Evolutionary conservation across 2,113 vertebrate genomes (phyloP).

Genomic region (Sebastes schlegelii): DNA sequence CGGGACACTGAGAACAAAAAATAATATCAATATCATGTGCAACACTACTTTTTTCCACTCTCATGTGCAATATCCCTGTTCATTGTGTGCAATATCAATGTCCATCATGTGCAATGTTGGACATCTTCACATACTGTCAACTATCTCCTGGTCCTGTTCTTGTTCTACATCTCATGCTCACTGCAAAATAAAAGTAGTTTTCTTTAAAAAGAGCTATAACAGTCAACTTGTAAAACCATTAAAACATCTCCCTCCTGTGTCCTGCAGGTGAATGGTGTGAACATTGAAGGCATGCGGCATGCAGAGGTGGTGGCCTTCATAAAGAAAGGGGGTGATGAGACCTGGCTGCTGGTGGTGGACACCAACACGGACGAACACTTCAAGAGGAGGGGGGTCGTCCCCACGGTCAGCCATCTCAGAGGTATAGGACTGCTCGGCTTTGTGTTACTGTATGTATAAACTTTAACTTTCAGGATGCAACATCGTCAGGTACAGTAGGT

Average conservation of each 20-base stretch:
- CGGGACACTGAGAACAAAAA: too few species aligned
- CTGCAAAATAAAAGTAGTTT: too few species aligned
- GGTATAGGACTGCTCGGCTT: constrained; percentile 75
- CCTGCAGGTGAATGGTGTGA: constrained; percentile 93
- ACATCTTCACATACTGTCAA: too few species aligned
- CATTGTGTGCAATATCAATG: too few species aligned
- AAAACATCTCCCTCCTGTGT: neutral
- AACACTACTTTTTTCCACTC: too few species aligned
- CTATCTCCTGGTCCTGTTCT: neutral
- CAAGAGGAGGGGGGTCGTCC: constrained; percentile 89
- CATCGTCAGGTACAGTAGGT: neutral
- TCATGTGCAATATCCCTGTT: too few species aligned
- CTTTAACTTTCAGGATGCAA: neutral
- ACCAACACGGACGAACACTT: constrained; percentile 92
- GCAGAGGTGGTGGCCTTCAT: constrained; percentile 94
- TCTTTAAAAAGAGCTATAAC: neutral
- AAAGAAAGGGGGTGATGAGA: constrained; percentile 89
- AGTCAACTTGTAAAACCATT: neutral
- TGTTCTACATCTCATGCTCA: too few species aligned
- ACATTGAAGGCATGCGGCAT: constrained; percentile 93
- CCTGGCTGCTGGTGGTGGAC: constrained; percentile 93
- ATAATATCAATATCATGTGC: too few species aligned
- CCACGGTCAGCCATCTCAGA: constrained; percentile 87
- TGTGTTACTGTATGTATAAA: neutral
- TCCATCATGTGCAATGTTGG: too few species aligned